These are phyloP conservation scores for Rhinopomastus cyanomelas DNA, from an alignment of 2,113 vertebrate genomes.

Conservation along the genomic window DNA sequence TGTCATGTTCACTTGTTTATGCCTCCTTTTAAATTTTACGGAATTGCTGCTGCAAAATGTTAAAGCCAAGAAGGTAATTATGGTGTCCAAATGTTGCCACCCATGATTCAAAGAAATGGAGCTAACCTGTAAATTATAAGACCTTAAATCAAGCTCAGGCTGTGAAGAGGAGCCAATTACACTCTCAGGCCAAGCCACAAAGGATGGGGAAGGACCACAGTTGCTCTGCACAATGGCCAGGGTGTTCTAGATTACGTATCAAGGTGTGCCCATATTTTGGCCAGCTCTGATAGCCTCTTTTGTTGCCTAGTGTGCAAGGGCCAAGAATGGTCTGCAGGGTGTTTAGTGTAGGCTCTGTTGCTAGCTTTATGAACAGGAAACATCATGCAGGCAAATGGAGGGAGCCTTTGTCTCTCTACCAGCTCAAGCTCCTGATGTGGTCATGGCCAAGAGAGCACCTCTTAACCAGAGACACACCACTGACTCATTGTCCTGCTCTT, in stretches of 20 bases:
- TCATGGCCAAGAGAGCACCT: not conserved
- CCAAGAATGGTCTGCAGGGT: not conserved
- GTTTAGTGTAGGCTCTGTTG: rapidly evolving
- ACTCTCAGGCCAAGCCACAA: not conserved
- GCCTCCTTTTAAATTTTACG: slow-evolving; percentile 11
- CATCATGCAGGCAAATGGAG: not conserved
- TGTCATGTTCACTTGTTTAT: not conserved
- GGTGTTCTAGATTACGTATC: not conserved
- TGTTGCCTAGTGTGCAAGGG: not conserved
- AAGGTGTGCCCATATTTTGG: not conserved
- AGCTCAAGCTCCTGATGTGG: not conserved
- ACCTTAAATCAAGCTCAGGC: not conserved
- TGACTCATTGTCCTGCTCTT: not conserved
- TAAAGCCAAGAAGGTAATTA: slow-evolving; percentile 6
- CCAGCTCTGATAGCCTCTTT: not conserved
- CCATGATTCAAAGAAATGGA: not conserved
- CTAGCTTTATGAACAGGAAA: not conserved
- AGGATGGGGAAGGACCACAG: not conserved
- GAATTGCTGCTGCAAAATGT: not conserved
- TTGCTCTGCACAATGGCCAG: not conserved
- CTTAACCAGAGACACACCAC: not conserved
- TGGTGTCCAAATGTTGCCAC: not conserved
- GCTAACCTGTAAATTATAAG: not conserved
- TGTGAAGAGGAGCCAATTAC: not conserved
- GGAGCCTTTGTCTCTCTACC: not conserved